A percentile compares a stretch with the other conserved stretches of the same genome.
phyloP scores from a whole-genome alignment of 2,113 vertebrate genomes.

The Tychaedon coryphoeus region DNA sequence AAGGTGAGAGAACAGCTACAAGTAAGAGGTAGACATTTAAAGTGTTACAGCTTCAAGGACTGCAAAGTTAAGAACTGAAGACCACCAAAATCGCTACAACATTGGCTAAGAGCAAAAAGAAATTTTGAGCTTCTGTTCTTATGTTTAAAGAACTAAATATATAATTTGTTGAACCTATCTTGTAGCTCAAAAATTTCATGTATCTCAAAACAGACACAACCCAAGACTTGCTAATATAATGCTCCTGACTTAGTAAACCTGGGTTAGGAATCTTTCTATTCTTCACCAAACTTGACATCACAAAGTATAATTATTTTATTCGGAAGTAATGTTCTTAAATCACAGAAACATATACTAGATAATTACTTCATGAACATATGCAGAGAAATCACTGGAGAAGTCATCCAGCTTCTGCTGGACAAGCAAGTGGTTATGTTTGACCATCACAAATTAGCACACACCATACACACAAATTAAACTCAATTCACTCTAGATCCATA shows the following conservation, averaged over 20 bases:
- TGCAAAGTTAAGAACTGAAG: neutral
- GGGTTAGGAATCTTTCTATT: neutral
- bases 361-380: neutral
- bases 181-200: neutral
- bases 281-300: neutral
- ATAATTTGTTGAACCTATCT: neutral
- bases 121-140: neutral
- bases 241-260: neutral
- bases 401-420: neutral
- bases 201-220: neutral
- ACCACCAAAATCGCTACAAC: neutral
- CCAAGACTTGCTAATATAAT: neutral
- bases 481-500: neutral
- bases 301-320: neutral
- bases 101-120: neutral
- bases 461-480: neutral
- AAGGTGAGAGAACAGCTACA: neutral
- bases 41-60: neutral
- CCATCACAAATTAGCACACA: neutral
- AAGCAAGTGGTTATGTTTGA: fast-evolving
- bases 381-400: neutral
- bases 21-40: neutral
- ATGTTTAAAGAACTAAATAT: neutral
- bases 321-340: neutral
- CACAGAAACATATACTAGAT: neutral